Base-by-base conservation (phyloP, 1,140 invertebrate species). In the Drosophila subobscura region DNA sequence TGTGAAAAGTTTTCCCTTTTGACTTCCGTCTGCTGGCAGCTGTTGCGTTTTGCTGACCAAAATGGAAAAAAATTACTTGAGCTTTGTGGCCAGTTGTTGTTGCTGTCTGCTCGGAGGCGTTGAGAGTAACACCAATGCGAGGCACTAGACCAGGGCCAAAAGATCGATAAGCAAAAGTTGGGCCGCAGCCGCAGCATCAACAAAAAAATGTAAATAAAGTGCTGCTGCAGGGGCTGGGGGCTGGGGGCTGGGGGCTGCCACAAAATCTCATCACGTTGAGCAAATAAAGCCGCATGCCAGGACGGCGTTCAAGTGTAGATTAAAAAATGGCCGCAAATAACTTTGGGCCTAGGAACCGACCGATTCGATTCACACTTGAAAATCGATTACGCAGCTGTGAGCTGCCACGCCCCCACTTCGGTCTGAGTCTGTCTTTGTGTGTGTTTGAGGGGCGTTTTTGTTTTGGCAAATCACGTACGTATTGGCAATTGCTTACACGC, bases 261-360 rank as follows among this genome's bases (percentile, higher is more conserved):
- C 81, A 86, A 88, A 86, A 86, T 86, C 83, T 86, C 83, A 86
- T 86, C 81, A 86, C 81, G 83, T 86, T 86, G 81, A 58, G 81
- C 83, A 86, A 86, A 86, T 88, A 86, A 76, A 61, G 80, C 49
- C 72, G 77, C 81, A 71, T 79, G 80, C 71, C 68, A 61, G 67
- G 72, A 46, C 33, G 57, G 81, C 73, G 72, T 86, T 86, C 70
- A 73, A 86, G 81, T 86, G 81, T 86, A 88, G 78, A 86, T 88
- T 86, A 86, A 86, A 86, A 86, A 86, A 86, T 86, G 70, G 70
- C 74, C 81, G 66, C 81, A 86, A 86, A 86, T 86, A 81, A 79
- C 77, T 77, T 66, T 74, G 46, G 72, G 81, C 66, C 54, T 56
- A 45, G 55, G 27, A 50, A 51, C 57, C 40, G 49, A 37, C 40